A percentile compares a stretch with the other conserved stretches of the same genome.
phyloP scores from a whole-genome alignment of 2,113 vertebrate genomes.

The Corythornis vintsioides region DNA sequence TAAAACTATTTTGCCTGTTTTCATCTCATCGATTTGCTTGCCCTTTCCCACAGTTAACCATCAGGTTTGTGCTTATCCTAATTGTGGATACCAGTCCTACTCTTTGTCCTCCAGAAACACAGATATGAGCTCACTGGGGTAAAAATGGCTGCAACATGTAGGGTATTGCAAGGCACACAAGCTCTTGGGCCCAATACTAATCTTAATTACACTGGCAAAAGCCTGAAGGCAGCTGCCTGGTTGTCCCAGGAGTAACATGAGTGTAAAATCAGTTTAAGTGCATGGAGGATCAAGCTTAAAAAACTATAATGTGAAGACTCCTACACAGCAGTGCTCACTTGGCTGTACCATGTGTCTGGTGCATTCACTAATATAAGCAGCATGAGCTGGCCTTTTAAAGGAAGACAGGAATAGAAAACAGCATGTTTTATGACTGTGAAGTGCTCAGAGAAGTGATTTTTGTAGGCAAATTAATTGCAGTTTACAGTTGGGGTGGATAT shows the following conservation, averaged over 20 bases:
- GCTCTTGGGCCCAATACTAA: neutral
- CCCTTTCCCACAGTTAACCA: neutral
- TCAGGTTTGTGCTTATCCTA: fast-evolving
- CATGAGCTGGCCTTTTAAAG: neutral
- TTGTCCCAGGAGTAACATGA: conserved; percentile 5
- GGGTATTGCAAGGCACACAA: neutral
- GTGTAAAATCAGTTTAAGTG: conserved; percentile 46
- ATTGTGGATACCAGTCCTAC: neutral
- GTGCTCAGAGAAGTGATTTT: conserved; percentile 3
- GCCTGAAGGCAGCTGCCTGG: conserved; percentile 10
- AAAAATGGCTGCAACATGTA: fast-evolving
- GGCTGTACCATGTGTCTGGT: neutral
- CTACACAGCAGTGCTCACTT: conserved; percentile 14
- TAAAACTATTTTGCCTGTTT: neutral
- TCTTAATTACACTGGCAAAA: neutral
- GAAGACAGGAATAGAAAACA: conserved; percentile 8
- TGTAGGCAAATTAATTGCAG: conserved; percentile 14
- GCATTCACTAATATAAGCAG: neutral
- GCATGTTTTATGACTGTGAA: neutral
- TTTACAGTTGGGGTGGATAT: neutral
- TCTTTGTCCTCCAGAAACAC: neutral
- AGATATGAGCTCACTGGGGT: fast-evolving
- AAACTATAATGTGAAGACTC: neutral
- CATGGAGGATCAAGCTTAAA: neutral
- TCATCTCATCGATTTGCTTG: neutral